Evolutionary conservation across 2,797 vertebrate genomes (phyloP).

Genomic region (Garrulus glandarius): DNA sequence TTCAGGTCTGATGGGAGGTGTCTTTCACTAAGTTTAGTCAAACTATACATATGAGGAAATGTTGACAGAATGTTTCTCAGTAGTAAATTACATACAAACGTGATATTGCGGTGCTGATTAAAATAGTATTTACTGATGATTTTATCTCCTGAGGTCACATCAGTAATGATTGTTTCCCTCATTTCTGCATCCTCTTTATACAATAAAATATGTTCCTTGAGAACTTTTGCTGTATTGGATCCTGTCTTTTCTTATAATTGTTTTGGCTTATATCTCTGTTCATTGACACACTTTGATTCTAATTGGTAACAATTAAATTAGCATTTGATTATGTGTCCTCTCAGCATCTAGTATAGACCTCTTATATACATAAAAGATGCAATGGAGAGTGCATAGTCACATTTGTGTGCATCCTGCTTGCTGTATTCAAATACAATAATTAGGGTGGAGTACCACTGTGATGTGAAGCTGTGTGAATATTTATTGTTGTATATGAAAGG

Average conservation of each 20-base stretch:
- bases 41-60: conserved; percentile 13
- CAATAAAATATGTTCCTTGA: not conserved
- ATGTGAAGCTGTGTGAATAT: not conserved
- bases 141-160: conserved; percentile 46
- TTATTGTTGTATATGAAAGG: not conserved
- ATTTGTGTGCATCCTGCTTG: not conserved
- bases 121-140: conserved; percentile 47
- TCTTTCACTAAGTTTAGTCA: conserved; percentile 50
- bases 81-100: conserved; percentile 36
- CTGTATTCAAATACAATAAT: not conserved
- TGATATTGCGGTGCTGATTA: not conserved
- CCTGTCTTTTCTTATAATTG: not conserved
- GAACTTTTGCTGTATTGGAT: not conserved
- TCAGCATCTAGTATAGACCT: not conserved
- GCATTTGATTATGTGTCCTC: not conserved
- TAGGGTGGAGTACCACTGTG: not conserved
- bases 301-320: not conserved
- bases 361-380: not conserved
- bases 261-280: not conserved
- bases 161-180: conserved; percentile 38
- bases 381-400: not conserved
- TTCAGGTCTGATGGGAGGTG: conserved; percentile 19
- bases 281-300: not conserved
- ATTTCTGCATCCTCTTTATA: not conserved
- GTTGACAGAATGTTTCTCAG: conserved; percentile 21